Evolutionary conservation across 2,797 vertebrate genomes (phyloP), one percentile per base, ranked within the genome.

Genomic region (Falco peregrinus): DNA sequence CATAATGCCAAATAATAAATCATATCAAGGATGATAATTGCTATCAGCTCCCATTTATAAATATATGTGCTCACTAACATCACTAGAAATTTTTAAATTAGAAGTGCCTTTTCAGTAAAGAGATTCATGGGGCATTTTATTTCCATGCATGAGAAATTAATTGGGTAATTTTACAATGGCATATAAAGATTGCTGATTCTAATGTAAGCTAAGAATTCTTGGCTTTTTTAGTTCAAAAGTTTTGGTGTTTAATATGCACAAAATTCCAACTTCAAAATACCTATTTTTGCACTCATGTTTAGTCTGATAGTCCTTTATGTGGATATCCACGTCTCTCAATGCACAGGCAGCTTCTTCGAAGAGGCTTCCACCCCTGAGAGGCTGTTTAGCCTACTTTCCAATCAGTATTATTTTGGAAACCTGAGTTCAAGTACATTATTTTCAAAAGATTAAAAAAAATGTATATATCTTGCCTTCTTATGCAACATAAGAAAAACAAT

Each of bases 131-230:
- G 13, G 2, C 37, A 57, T 91, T 93, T 84, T 94, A 41, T 91
- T 94, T 94, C 74, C 31, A 65, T 84, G 65, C 73, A 77, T 86
- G 31, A 71, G 24, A 84, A 94, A 89, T 83, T 83, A 95, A 83
- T 88, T 93, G 24, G 28, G 7, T 83, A 71, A 71, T 93, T 94
- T 93, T 86, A 71, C 76, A 93, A 57, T 75, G 41, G 14, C 53
- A 5, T 86, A 47, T 56, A 77, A 78, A 87, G 45, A 60, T 43
- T 68, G 48, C 85, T 94, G 56, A 68, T 78, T 86, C 12, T 68
- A 60, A 48, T 53, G 16, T 53, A 64, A 91, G 41, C 64, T 93
- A 45, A 59, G 54, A 90, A 71, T 56, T 89, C 47, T 29, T 91
- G 35, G n/a, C 64, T 83, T 84, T 91, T 91, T 20, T 65, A 50